Percentiles rank a stretch among this genome's conserved stretches.
These are phyloP conservation scores for Heliornis fulica DNA, from an alignment of 2,113 vertebrate species.

Conservation along the genomic window DNA sequence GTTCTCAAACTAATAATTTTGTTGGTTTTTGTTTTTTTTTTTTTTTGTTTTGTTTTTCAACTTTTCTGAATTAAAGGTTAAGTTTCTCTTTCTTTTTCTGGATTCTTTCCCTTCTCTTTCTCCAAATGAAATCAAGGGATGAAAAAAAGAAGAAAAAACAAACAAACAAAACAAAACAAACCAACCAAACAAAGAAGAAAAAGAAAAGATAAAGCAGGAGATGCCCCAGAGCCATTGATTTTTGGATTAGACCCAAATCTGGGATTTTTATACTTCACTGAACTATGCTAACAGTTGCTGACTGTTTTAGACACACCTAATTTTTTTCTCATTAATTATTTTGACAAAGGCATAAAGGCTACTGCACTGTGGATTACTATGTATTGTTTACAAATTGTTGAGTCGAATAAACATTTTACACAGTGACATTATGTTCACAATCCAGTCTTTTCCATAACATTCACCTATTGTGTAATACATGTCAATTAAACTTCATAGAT, in stretches of 20 bases:
- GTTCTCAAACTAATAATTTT: background rate
- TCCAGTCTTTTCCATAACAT: background rate
- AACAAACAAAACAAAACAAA: no score
- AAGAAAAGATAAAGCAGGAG: rapidly evolving
- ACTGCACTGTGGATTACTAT: background rate
- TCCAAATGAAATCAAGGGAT: background rate
- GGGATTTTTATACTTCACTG: background rate
- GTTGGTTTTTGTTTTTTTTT: no score
- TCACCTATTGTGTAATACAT: background rate
- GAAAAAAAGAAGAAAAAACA: no score
- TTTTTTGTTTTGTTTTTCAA: no score
- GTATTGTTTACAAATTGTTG: rapidly evolving
- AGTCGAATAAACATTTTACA: background rate
- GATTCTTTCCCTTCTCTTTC: background rate
- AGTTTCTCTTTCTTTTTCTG: rapidly evolving
- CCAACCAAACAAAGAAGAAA: no score
- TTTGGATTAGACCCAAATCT: background rate
- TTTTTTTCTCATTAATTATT: background rate
- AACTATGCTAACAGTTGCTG: background rate
- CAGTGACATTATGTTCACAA: background rate
- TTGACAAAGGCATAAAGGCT: background rate
- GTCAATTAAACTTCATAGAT: background rate
- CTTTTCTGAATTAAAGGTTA: background rate
- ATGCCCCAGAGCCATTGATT: background rate
- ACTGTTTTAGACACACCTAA: background rate